Conservation (phyloP, 2,797 vertebrate species). For the Trichosurus vulpecula region DNA sequence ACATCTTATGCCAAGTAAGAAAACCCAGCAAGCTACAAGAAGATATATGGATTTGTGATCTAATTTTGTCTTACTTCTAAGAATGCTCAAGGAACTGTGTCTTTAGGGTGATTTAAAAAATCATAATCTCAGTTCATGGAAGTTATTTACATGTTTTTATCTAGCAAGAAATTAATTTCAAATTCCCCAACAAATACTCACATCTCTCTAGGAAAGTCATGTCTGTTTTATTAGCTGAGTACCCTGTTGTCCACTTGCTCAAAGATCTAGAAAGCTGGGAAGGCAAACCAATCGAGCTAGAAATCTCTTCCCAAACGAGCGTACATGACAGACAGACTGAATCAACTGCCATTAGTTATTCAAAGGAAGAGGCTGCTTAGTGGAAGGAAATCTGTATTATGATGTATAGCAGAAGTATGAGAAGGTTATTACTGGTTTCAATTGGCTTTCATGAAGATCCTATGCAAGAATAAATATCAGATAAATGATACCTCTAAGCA, state of each 20-base stretch:
- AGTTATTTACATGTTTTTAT: not conserved
- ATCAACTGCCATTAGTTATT: constrained; percentile 50
- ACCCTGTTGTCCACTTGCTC: not conserved
- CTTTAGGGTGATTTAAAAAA: not conserved
- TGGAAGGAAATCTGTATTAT: constrained; percentile 27
- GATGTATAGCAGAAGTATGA: constrained; percentile 21
- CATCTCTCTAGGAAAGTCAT: not conserved
- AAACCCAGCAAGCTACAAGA: not conserved
- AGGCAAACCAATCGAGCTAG: not conserved
- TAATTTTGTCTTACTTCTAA: not conserved
- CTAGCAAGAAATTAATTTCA: not conserved
- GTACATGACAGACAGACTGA: not conserved
- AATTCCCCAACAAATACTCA: not conserved
- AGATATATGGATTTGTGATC: not conserved
- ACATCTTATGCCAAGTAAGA: not conserved
- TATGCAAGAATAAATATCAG: constrained; percentile 53
- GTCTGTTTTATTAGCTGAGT: not conserved
- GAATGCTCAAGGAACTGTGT: not conserved
- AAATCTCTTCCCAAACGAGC: not conserved
- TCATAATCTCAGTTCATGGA: not conserved
- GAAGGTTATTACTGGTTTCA: constrained; percentile 43
- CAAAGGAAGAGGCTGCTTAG: constrained; percentile 48
- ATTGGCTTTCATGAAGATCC: constrained; percentile 53
- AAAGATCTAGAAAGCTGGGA: not conserved
- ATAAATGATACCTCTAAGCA: constrained; percentile 26